Conservation (phyloP, 2,888 invertebrate species). For the Argyra leucocephala region DNA sequence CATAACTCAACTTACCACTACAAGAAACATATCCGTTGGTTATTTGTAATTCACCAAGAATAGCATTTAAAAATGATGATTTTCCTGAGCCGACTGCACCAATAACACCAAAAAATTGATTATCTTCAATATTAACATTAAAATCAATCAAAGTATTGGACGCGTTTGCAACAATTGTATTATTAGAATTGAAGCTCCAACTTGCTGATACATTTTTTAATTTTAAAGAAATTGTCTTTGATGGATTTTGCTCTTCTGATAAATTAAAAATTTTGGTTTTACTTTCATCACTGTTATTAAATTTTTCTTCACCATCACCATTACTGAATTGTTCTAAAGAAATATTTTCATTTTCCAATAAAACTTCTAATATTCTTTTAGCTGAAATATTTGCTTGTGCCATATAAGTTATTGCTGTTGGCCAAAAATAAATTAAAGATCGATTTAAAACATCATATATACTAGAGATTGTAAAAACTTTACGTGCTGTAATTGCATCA, state of each 20-base stretch:
- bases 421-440: conserved; percentile 63
- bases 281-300: too few species aligned
- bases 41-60: conserved; percentile 57
- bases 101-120: conserved; percentile 43
- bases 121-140: conserved; percentile 34
- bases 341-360: conserved; percentile 34
- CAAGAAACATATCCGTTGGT: conserved; percentile 48
- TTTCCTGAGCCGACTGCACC: conserved; percentile 63
- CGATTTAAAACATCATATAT: conserved; percentile 66
- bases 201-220: conserved; percentile 43
- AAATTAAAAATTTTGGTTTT: background rate
- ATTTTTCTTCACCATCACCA: too few species aligned
- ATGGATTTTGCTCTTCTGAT: background rate
- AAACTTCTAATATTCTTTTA: conserved; percentile 54
- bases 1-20: conserved; percentile 56
- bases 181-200: conserved; percentile 38
- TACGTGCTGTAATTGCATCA: conserved; percentile 57
- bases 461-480: conserved; percentile 63
- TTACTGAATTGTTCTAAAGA: too few species aligned
- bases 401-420: conserved; percentile 59
- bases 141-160: conserved; percentile 29
- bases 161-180: conserved; percentile 5
- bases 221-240: conserved; percentile 24
- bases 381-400: conserved; percentile 62
- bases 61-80: conserved; percentile 56